Evolutionary conservation across 2,797 vertebrate species (phyloP).

Genomic region (Clarias laeviceps): DNA sequence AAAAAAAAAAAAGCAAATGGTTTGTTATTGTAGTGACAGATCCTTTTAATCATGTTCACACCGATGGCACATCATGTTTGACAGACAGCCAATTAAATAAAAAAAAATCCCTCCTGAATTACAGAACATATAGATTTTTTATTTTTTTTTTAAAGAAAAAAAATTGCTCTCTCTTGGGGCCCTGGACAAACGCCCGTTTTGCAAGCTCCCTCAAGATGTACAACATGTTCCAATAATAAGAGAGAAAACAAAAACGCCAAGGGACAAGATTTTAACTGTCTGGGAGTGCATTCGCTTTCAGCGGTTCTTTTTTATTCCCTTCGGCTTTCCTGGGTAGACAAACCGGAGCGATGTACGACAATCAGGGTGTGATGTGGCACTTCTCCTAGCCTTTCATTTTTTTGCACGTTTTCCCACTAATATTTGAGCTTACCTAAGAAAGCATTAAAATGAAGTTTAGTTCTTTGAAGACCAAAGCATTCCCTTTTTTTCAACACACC

Average conservation of each 20-base stretch:
- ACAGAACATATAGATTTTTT: slow-evolving; percentile 32
- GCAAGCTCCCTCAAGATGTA: slow-evolving; percentile 52
- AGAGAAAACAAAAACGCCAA: slow-evolving; percentile 61
- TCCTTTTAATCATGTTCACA: slow-evolving; percentile 43
- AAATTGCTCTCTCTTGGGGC: slow-evolving; percentile 45
- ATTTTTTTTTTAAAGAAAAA: slow-evolving; percentile 18
- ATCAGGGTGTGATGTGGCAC: slow-evolving; percentile 78
- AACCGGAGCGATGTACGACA: slow-evolving; percentile 67
- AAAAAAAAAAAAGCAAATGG: slow-evolving; percentile 11
- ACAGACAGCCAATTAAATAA: slow-evolving; percentile 44
- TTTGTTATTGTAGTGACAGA: slow-evolving; percentile 19
- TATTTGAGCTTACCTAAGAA: slow-evolving; percentile 97
- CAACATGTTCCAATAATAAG: slow-evolving; percentile 58
- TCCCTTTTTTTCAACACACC: slow-evolving; percentile 96
- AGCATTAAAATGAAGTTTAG: slow-evolving; percentile 97
- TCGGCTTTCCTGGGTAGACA: slow-evolving; percentile 55
- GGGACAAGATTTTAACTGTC: slow-evolving; percentile 69
- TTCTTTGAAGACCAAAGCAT: slow-evolving; percentile 99
- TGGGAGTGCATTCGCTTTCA: slow-evolving; percentile 70
- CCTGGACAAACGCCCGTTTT: slow-evolving; percentile 41
- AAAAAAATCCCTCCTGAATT: slow-evolving; percentile 27
- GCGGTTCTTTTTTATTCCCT: slow-evolving; percentile 57
- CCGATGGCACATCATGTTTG: slow-evolving; percentile 27
- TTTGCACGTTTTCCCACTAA: slow-evolving; percentile 80
- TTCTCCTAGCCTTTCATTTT: slow-evolving; percentile 83